Conservation (phyloP, 2,888 invertebrate species). For the Nipponacmea schrenckii region DNA sequence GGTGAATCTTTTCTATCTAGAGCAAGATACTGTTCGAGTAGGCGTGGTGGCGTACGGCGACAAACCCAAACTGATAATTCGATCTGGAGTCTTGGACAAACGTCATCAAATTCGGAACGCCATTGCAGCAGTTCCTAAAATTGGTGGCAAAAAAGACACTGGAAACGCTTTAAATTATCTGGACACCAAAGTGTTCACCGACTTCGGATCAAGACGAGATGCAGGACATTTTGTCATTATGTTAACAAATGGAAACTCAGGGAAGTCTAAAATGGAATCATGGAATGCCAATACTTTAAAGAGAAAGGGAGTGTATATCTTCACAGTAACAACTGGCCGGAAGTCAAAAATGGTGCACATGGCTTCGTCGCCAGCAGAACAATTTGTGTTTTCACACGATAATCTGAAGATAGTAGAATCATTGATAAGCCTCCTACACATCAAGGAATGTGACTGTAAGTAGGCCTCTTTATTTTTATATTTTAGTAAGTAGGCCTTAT, state of each 20-base stretch:
- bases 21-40: constrained; percentile 18
- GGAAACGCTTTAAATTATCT: constrained; percentile 21
- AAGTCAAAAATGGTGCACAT: constrained; percentile 31
- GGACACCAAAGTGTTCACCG: constrained; percentile 19
- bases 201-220: background rate
- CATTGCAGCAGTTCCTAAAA: constrained; percentile 12
- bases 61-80: constrained; percentile 10
- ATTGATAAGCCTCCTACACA: constrained; percentile 52
- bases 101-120: constrained; percentile 9
- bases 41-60: constrained; percentile 26
- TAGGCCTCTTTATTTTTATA: constrained; percentile 4
- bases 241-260: constrained; percentile 23
- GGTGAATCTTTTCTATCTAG: constrained; percentile 22
- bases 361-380: constrained; percentile 48
- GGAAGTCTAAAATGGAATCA: constrained; percentile 12
- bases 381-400: constrained; percentile 53
- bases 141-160: constrained; percentile 19
- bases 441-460: constrained; percentile 47
- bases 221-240: constrained; percentile 28
- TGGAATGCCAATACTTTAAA: constrained; percentile 18
- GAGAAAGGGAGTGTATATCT: constrained; percentile 53
- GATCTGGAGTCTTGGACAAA: constrained; percentile 11
- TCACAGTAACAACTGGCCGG: constrained; percentile 55
- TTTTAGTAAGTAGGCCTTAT: too few relatives aligned
- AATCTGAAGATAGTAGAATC: constrained; percentile 50